Evolutionary conservation across 2,113 vertebrate genomes (phyloP).

Genomic region (Amazona guildingii): DNA sequence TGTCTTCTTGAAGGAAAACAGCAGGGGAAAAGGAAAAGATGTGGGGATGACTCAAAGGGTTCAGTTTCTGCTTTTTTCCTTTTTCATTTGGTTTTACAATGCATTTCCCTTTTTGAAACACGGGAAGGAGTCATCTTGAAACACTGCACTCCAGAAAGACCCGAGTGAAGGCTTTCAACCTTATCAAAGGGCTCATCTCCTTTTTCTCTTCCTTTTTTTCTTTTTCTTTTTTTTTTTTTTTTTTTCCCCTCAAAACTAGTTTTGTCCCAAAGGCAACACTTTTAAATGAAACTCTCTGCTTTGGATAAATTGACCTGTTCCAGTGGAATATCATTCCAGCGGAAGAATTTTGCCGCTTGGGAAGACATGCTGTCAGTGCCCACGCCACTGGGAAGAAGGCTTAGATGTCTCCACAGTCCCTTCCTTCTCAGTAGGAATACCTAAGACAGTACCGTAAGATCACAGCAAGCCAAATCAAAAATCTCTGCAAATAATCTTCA

Average conservation of each 20-base stretch:
- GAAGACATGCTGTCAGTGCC: background rate
- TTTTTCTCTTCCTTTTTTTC: accelerated
- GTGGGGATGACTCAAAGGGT: background rate
- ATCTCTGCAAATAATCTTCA: background rate
- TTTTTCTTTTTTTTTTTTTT: too few relatives aligned
- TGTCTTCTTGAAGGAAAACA: conserved; percentile 25
- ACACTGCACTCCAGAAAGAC: background rate
- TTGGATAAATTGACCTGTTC: background rate
- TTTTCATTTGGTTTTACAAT: conserved; percentile 36
- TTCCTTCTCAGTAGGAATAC: background rate
- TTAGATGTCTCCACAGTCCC: background rate
- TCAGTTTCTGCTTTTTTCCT: background rate
- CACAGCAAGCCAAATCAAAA: accelerated
- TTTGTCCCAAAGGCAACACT: background rate
- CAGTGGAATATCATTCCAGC: background rate
- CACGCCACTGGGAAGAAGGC: accelerated
- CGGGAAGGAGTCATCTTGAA: background rate
- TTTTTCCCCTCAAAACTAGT: background rate
- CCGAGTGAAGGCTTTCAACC: conserved; percentile 7
- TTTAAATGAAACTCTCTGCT: background rate
- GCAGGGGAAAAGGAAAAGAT: conserved; percentile 18
- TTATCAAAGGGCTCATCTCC: background rate
- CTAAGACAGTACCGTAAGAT: background rate
- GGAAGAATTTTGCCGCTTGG: background rate
- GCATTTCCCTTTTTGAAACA: background rate